These are phyloP conservation scores for Porphyrio hochstetteri DNA, from an alignment of 2,113 vertebrate species.

Conservation along the genomic window DNA sequence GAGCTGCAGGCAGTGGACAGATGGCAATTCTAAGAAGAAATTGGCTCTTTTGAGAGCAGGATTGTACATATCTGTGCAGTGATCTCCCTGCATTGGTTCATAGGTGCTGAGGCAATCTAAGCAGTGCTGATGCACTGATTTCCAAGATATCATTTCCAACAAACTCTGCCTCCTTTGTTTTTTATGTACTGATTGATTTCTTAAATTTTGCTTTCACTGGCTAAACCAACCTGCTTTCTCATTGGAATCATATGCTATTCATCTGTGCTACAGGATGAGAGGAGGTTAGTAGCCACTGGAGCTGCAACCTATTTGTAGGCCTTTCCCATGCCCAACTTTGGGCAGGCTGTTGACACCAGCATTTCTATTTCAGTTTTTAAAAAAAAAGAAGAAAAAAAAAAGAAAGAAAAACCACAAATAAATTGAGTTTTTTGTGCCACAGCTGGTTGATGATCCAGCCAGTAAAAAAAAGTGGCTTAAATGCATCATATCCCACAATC, in stretches of 20 bases:
- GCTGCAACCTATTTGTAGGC: conserved; percentile 30
- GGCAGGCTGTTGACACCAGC: conserved; percentile 64
- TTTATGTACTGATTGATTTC: conserved; percentile 61
- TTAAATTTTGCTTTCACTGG: conserved; percentile 59
- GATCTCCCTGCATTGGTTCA: conserved; percentile 68
- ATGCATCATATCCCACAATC: neutral
- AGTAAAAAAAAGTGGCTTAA: conserved; percentile 30
- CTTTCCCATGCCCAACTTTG: conserved; percentile 49
- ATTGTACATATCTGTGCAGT: conserved; percentile 65
- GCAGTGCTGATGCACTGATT: conserved; percentile 65
- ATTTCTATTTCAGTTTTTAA: conserved; percentile 55
- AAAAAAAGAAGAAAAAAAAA: neutral
- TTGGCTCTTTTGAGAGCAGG: conserved; percentile 70
- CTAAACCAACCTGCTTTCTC: conserved; percentile 56
- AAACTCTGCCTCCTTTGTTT: conserved; percentile 62
- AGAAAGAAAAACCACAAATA: neutral
- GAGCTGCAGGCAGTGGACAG: conserved; percentile 70
- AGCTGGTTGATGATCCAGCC: conserved; percentile 1
- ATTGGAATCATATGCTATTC: conserved; percentile 38
- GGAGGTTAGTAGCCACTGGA: conserved; percentile 31
- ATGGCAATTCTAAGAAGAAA: conserved; percentile 73
- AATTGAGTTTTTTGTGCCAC: conserved; percentile 22
- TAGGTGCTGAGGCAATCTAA: conserved; percentile 67
- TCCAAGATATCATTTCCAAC: conserved; percentile 56
- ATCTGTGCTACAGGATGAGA: conserved; percentile 31